Evolutionary conservation across 2,797 vertebrate genomes (phyloP).

Genomic region (Acrossocheilus fasciatus): DNA sequence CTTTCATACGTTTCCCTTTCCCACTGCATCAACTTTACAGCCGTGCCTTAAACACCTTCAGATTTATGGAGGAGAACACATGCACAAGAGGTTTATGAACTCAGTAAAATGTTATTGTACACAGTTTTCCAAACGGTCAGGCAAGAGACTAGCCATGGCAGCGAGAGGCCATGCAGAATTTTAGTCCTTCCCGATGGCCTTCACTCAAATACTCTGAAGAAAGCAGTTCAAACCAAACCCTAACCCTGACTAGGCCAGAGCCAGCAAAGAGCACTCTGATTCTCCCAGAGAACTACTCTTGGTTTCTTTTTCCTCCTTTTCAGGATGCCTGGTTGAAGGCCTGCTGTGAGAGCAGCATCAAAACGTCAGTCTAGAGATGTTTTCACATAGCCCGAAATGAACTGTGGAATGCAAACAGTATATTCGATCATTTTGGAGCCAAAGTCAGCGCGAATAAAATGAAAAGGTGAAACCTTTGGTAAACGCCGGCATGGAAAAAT

Average conservation of each 20-base stretch:
- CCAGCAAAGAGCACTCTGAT: conserved; percentile 59
- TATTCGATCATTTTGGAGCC: conserved; percentile 38
- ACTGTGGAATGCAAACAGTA: conserved; percentile 60
- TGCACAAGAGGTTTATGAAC: conserved; percentile 79
- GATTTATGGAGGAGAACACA: conserved; percentile 75
- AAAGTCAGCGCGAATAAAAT: conserved; percentile 35
- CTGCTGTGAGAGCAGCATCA: conserved; percentile 68
- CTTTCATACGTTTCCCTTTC: conserved; percentile 61
- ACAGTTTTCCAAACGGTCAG: conserved; percentile 73
- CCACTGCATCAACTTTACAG: conserved; percentile 66
- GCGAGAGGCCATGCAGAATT: conserved; percentile 75
- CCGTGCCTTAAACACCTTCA: conserved; percentile 75
- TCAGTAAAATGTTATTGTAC: conserved; percentile 80
- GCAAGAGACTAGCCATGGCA: conserved; percentile 78
- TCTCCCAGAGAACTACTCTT: conserved; percentile 65
- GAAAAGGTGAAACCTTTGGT: conserved; percentile 42
- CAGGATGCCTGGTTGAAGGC: conserved; percentile 66
- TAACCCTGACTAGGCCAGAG: conserved; percentile 64
- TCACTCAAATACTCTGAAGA: conserved; percentile 71
- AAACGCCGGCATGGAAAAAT: conserved; percentile 32
- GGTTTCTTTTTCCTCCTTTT: conserved; percentile 65
- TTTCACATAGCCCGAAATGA: conserved; percentile 64
- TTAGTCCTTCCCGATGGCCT: conserved; percentile 73
- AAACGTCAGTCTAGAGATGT: conserved; percentile 63
- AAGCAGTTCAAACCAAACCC: conserved; percentile 69